Evolutionary conservation across 53 echinoderm and acorn worm genomes (phyloP), one percentile per base, ranked within the genome.

Genomic region (Arbacia lixula): DNA sequence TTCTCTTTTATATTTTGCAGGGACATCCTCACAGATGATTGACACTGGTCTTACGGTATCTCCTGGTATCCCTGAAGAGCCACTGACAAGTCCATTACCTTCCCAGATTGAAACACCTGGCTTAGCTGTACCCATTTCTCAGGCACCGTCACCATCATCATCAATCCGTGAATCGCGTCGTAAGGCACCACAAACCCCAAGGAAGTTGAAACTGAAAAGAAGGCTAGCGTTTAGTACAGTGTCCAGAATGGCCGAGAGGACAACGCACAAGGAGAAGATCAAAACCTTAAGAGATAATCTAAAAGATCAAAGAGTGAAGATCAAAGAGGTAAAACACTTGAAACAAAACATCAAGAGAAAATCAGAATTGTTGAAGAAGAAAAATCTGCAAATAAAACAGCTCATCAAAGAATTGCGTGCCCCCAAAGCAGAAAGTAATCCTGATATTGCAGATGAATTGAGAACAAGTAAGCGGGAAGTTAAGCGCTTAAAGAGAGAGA

Each of bases 381-480:
- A 64, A n/a, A 17, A 29, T 26, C 25, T 24, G 30, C 25, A 64
- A 64, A 5, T 9, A 64, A 64, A 64, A 64, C 9, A 64, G 26
- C 25, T n/a, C 32, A 64, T 26, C 25, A 64, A 64, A n/a, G n/a
- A n/a, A n/a, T n/a, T n/a, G n/a, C n/a, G n/a, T n/a, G n/a, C n/a
- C n/a, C n/a, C n/a, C n/a, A n/a, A n/a, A n/a, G n/a, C n/a, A n/a
- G n/a, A n/a, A n/a, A n/a, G n/a, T n/a, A n/a, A n/a, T n/a, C n/a
- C n/a, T n/a, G n/a, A n/a, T n/a, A n/a, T n/a, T n/a, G n/a, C n/a
- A n/a, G n/a, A 64, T 30, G 64, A 24, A 27, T 26, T 11, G 30
- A 64, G 64, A 64, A 64, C 9, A n/a, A 24, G 29, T 9, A 64
- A 64, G 64, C 64, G 64, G 12, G 64, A 24, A 26, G 30, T 29